Conservation (phyloP, 1,140 invertebrate species). For the Camponotus pennsylvanicus region DNA sequence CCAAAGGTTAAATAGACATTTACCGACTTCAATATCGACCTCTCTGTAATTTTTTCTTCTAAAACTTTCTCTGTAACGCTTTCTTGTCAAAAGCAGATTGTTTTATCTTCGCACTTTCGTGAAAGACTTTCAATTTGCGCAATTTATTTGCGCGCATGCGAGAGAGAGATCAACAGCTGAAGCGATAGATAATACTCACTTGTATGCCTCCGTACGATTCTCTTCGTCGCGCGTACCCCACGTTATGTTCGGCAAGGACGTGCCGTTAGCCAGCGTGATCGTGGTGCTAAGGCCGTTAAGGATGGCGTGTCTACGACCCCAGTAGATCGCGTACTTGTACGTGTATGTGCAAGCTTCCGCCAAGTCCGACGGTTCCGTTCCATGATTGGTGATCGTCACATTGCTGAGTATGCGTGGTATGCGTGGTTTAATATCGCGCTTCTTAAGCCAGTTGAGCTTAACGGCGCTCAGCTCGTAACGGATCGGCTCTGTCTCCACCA, state of each 20-base stretch:
- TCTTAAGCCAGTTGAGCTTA: slow-evolving; percentile 88
- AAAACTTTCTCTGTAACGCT: too few relatives aligned
- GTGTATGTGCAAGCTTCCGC: slow-evolving; percentile 91
- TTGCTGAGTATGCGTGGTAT: slow-evolving; percentile 87
- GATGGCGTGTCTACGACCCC: slow-evolving; percentile 92
- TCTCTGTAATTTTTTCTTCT: neutral
- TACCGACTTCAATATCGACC: neutral
- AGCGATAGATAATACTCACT: slow-evolving; percentile 80
- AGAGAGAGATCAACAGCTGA: neutral
- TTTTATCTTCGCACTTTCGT: neutral
- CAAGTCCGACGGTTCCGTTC: slow-evolving; percentile 85
- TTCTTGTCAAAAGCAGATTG: neutral
- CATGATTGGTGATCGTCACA: slow-evolving; percentile 88
- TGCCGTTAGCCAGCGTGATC: slow-evolving; percentile 88
- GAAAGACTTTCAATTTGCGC: slow-evolving; percentile 1
- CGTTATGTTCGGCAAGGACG: slow-evolving; percentile 87
- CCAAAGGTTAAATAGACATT: slow-evolving; percentile 6
- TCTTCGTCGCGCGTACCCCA: slow-evolving; percentile 90
- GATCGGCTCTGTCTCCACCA: slow-evolving; percentile 92
- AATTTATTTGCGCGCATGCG: neutral
- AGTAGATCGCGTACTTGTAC: slow-evolving; percentile 90
- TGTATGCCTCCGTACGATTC: slow-evolving; percentile 87
- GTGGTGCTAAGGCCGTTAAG: slow-evolving; percentile 91
- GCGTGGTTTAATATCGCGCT: slow-evolving; percentile 84
- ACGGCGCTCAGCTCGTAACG: slow-evolving; percentile 91